Evolutionary conservation across 1,140 invertebrate species (phyloP).

Genomic region (Paramacrobiotus metropolitanus): DNA sequence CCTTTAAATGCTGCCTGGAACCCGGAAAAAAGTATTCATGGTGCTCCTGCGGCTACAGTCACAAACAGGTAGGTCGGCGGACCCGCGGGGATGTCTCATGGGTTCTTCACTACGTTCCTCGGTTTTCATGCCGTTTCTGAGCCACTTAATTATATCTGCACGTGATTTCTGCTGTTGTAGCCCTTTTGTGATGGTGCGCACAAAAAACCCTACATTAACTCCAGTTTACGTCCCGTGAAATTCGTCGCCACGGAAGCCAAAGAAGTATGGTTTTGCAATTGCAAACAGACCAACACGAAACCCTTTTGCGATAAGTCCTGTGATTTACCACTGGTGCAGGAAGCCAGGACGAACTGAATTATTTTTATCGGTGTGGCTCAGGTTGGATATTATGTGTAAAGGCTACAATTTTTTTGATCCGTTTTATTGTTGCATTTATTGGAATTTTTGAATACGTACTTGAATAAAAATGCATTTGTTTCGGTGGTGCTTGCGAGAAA

Average conservation of each 20-base stretch:
- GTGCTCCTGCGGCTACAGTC: slow-evolving; percentile 79
- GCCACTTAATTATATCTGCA: too few species aligned
- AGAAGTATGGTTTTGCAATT: slow-evolving; percentile 93
- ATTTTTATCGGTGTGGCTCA: too few species aligned
- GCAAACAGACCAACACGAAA: slow-evolving; percentile 76
- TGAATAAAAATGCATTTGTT: too few species aligned
- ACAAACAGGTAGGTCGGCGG: slow-evolving; percentile 34
- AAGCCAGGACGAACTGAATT: not conserved
- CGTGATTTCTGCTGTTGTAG: slow-evolving; percentile 27
- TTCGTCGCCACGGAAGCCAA: slow-evolving; percentile 66
- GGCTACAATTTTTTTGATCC: too few species aligned
- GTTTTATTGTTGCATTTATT: too few species aligned
- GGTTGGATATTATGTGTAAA: too few species aligned
- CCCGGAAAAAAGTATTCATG: slow-evolving; percentile 63
- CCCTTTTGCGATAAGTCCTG: slow-evolving; percentile 97
- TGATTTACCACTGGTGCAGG: slow-evolving; percentile 16
- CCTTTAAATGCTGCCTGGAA: slow-evolving; percentile 49
- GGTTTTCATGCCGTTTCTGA: not conserved
- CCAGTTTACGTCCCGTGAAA: slow-evolving; percentile 36
- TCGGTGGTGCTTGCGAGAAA: too few species aligned
- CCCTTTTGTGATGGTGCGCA: slow-evolving; percentile 87
- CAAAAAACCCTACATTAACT: slow-evolving; percentile 33
- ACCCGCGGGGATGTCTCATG: not conserved
- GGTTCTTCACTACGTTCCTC: not conserved
- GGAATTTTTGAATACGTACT: too few species aligned